Evolutionary conservation across 2,888 invertebrate genomes (phyloP).

Genomic region (Nemurella pictetii): DNA sequence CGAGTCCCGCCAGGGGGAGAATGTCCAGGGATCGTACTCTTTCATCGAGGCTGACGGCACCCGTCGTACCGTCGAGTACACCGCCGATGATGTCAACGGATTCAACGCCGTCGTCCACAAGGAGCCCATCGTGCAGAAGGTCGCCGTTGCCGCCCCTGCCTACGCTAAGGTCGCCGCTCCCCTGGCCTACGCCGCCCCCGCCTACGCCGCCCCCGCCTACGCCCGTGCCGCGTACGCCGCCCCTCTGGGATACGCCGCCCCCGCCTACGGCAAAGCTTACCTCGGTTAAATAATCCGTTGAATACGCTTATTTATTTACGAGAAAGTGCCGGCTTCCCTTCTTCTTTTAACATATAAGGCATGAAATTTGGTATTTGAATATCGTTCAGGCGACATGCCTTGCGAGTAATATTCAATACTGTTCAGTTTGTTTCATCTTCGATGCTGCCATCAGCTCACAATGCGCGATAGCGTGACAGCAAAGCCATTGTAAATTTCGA

Average conservation of each 20-base stretch:
- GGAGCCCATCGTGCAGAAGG: slow-evolving; percentile 35
- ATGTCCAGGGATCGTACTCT: slow-evolving; percentile 40
- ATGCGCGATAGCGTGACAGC: no score
- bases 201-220: slow-evolving; percentile 34
- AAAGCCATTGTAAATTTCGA: background rate
- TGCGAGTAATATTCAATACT: background rate
- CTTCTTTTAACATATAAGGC: background rate
- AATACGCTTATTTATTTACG: background rate
- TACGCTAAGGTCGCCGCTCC: slow-evolving; percentile 36
- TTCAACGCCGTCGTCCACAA: slow-evolving; percentile 42
- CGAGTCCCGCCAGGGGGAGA: slow-evolving; percentile 40
- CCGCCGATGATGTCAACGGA: slow-evolving; percentile 41
- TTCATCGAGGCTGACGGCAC: slow-evolving; percentile 40
- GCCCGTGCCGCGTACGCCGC: slow-evolving; percentile 38
- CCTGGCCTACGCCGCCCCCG: slow-evolving; percentile 31
- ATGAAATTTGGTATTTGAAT: background rate
- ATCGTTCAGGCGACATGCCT: background rate
- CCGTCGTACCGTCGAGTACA: slow-evolving; percentile 40
- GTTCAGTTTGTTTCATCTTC: background rate
- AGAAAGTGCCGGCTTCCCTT: background rate
- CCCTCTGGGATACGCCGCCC: slow-evolving; percentile 35
- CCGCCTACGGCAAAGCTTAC: slow-evolving; percentile 31
- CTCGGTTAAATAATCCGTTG: slow-evolving; percentile 29
- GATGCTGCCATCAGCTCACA: background rate
- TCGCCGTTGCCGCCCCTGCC: slow-evolving; percentile 36